Conservation (phyloP, 2,113 vertebrate species). For the Nycticryphes semicollaris region DNA sequence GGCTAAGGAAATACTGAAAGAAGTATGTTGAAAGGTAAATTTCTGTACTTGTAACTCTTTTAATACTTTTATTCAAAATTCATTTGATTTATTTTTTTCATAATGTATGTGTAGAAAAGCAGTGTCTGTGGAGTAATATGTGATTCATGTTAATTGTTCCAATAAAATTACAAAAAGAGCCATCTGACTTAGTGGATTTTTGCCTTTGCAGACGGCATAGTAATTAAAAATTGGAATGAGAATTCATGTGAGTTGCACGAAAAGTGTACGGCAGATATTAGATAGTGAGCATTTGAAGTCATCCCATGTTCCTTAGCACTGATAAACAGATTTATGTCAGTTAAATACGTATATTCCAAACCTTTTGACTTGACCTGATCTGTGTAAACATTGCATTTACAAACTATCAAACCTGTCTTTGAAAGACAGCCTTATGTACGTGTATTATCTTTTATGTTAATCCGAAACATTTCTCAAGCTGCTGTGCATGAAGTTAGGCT, state of each 20-base stretch:
- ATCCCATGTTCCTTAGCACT: neutral
- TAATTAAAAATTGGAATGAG: slow-evolving; percentile 58
- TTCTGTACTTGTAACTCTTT: neutral
- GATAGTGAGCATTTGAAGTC: slow-evolving; percentile 20
- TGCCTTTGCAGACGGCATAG: slow-evolving; percentile 24
- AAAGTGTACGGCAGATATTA: neutral
- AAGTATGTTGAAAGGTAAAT: neutral
- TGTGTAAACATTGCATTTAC: neutral
- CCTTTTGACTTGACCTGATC: slow-evolving; percentile 41
- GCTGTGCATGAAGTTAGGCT: slow-evolving; percentile 23
- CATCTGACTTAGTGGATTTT: slow-evolving; percentile 20
- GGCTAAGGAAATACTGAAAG: neutral
- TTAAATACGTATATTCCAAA: slow-evolving; percentile 17
- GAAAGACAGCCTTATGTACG: slow-evolving; percentile 27
- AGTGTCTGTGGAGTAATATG: neutral
- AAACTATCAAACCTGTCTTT: slow-evolving; percentile 8
- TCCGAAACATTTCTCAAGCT: slow-evolving; percentile 31
- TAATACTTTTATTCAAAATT: neutral
- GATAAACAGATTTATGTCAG: slow-evolving; percentile 45
- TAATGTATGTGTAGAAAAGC: neutral
- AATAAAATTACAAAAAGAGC: slow-evolving; percentile 44
- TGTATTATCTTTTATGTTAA: slow-evolving; percentile 10
- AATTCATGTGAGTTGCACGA: neutral
- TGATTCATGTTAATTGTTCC: slow-evolving; percentile 41
- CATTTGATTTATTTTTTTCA: neutral